phyloP scores from a whole-genome alignment of 2,113 vertebrate species.

The Silurus asotus region DNA sequence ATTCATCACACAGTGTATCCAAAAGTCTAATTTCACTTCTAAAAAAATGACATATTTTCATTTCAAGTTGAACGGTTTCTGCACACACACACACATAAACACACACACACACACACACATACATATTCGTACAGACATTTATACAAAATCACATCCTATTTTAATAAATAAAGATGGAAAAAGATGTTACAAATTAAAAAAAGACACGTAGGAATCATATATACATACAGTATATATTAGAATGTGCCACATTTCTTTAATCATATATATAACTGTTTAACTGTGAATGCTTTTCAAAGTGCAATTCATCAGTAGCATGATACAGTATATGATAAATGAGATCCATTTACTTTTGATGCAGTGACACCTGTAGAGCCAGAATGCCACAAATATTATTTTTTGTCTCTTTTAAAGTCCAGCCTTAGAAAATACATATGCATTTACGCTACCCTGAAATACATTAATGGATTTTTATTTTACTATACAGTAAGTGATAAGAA shows the following conservation, averaged over 20 bases:
- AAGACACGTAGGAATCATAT: neutral
- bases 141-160: slow-evolving; percentile 2
- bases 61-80: neutral
- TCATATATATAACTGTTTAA: neutral
- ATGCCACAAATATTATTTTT: neutral
- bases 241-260: neutral
- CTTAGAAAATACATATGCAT: neutral
- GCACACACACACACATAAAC: neutral
- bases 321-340: neutral
- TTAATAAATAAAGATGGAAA: neutral
- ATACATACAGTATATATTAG: neutral
- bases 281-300: neutral
- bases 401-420: neutral
- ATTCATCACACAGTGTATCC: neutral
- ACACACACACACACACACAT: slow-evolving; percentile 11
- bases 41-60: neutral
- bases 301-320: neutral
- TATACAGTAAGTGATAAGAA: neutral
- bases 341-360: neutral
- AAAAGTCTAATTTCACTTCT: neutral
- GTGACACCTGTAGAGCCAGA: neutral
- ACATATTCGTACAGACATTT: neutral
- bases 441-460: neutral
- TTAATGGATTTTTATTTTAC: neutral
- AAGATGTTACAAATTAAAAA: neutral